These are phyloP conservation scores for Amiota mariae DNA, from an alignment of 2,888 invertebrate species.

Conservation along the genomic window DNA sequence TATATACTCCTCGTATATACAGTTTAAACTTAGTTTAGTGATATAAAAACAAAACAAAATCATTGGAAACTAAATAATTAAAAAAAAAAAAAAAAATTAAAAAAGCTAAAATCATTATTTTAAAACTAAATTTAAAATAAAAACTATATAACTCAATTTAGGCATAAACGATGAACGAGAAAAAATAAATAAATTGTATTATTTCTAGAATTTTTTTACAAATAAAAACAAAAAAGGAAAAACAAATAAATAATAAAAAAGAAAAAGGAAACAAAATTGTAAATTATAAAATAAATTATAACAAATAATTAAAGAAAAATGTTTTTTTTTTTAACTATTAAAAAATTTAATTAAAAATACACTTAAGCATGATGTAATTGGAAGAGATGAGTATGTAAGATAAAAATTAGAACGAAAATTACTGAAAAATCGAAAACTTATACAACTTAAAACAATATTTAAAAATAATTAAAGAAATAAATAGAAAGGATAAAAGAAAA, in stretches of 20 bases:
- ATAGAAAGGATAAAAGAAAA: constrained; percentile 5
- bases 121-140: not conserved
- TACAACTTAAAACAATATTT: constrained; percentile 27
- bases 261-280: constrained; percentile 29
- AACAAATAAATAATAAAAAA: constrained; percentile 25
- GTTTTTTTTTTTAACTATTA: constrained; percentile 34
- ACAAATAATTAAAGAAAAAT: constrained; percentile 38
- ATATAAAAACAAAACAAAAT: no score
- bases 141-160: not conserved
- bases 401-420: constrained; percentile 1
- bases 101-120: not conserved
- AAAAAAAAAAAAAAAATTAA: no score
- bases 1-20: no score
- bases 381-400: constrained; percentile 54
- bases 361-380: not conserved
- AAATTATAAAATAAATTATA: constrained; percentile 10
- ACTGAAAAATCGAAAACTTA: constrained; percentile 40
- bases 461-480: constrained; percentile 25
- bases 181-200: not conserved
- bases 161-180: not conserved
- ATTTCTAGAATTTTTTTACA: constrained; percentile 2
- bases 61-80: no score
- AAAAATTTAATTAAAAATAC: constrained; percentile 22
- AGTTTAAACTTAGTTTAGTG: no score
- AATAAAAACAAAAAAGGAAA: not conserved